Percentiles rank a stretch among this genome's conserved stretches.
Conservation (phyloP, 2,113 vertebrate species). For the Struthidea cinerea region DNA sequence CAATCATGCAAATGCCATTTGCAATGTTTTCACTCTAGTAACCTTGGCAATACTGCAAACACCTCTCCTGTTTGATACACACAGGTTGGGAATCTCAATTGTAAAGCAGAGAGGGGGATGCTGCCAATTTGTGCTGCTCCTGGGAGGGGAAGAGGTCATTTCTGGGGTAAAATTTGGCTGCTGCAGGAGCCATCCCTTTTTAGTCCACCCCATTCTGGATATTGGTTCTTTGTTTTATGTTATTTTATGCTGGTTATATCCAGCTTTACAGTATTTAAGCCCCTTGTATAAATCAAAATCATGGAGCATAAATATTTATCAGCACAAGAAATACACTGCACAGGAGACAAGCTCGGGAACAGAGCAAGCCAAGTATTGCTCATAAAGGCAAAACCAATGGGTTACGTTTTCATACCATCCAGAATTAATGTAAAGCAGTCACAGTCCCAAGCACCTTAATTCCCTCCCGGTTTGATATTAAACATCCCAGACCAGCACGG, state of each 20-base stretch:
- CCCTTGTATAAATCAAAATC: conserved; percentile 59
- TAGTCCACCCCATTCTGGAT: background rate
- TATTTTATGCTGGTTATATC: background rate
- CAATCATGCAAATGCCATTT: conserved; percentile 66
- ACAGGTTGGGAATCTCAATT: conserved; percentile 32
- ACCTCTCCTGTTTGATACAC: conserved; percentile 57
- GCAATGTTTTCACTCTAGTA: conserved; percentile 66
- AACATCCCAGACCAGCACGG: background rate
- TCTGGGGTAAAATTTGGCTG: background rate
- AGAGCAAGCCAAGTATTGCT: conserved; percentile 8
- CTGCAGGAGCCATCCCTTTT: background rate
- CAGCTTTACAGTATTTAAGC: conserved; percentile 48
- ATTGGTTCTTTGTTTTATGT: conserved; percentile 2
- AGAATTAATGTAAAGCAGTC: background rate
- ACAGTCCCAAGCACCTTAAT: background rate
- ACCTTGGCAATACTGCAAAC: conserved; percentile 66
- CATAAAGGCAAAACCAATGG: background rate
- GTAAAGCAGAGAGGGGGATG: background rate
- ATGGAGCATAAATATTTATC: conserved; percentile 55
- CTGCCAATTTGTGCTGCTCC: background rate
- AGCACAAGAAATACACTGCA: conserved; percentile 44
- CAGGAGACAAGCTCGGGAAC: conserved; percentile 1
- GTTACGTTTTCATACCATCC: background rate
- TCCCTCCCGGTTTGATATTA: background rate
- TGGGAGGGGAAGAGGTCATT: background rate